A percentile compares a stretch with the other conserved stretches of the same genome.
Evolutionary conservation across 2,113 vertebrate species (phyloP).

Genomic region (Bostrychus sinensis): DNA sequence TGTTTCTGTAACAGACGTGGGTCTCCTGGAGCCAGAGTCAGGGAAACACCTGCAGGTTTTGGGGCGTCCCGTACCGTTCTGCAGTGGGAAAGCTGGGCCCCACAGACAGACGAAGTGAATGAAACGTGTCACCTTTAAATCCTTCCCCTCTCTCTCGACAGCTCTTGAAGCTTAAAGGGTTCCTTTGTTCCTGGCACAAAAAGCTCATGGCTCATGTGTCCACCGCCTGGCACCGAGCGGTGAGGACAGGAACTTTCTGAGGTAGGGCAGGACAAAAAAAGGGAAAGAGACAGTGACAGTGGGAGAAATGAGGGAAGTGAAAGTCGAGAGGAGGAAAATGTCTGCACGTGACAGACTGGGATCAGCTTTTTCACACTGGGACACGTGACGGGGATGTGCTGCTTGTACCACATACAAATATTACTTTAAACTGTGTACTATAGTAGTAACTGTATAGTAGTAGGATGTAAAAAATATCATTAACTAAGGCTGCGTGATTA

Average conservation of each 20-base stretch:
- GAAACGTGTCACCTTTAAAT: constrained; percentile 66
- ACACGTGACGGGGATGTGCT: no score
- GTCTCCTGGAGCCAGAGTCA: no score
- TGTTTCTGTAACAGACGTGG: no score
- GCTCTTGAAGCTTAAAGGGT: constrained; percentile 62
- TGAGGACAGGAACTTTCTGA: constrained; percentile 12
- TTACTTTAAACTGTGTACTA: no score
- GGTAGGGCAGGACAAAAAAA: constrained; percentile 11
- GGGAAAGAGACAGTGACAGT: constrained; percentile 11
- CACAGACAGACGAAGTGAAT: constrained; percentile 44
- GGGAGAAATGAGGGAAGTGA: constrained; percentile 8
- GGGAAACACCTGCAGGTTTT: no score
- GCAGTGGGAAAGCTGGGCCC: not conserved
- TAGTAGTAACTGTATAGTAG: no score
- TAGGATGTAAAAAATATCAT: no score
- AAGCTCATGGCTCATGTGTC: constrained; percentile 61
- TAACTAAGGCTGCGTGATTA: no score
- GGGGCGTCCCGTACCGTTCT: no score
- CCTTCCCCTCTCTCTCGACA: constrained; percentile 50
- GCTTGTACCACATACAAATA: no score
- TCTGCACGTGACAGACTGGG: constrained; percentile 7
- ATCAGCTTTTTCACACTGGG: no score
- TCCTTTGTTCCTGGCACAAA: constrained; percentile 67
- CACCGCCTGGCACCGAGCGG: constrained; percentile 45
- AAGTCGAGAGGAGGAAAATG: constrained; percentile 1